These are phyloP conservation scores for Gila orcuttii DNA, from an alignment of 2,113 vertebrate genomes.

Conservation along the genomic window DNA sequence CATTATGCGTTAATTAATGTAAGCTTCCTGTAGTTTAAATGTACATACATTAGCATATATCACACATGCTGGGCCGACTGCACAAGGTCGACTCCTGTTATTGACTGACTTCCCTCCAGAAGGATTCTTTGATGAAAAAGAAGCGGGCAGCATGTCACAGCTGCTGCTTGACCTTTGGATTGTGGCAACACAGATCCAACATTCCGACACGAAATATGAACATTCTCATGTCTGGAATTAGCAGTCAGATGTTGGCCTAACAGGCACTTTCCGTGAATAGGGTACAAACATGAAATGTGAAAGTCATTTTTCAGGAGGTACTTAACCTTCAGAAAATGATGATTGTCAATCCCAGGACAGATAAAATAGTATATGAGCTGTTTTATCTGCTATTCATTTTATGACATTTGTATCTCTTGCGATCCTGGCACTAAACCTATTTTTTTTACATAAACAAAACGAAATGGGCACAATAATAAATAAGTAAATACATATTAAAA, in stretches of 20 bases:
- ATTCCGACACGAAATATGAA: constrained; percentile 29
- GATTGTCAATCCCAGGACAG: not conserved
- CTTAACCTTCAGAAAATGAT: not conserved
- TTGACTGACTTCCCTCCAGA: constrained; percentile 21
- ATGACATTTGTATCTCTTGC: not conserved
- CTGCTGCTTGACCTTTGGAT: constrained; percentile 35
- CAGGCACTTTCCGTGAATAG: not conserved
- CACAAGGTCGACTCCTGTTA: constrained; percentile 12
- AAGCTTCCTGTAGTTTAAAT: constrained; percentile 44
- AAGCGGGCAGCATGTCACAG: constrained; percentile 11
- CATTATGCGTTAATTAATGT: constrained; percentile 41
- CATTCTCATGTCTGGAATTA: constrained; percentile 25
- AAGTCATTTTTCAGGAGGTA: not conserved
- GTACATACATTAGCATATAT: constrained; percentile 48
- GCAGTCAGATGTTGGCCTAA: not conserved
- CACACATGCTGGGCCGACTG: constrained; percentile 27
- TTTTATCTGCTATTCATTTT: not conserved
- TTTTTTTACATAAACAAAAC: no score
- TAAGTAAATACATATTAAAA: not conserved
- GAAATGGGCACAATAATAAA: not conserved
- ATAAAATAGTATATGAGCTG: not conserved
- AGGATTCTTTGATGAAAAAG: constrained; percentile 19
- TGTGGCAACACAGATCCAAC: constrained; percentile 4
- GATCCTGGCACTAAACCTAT: not conserved
- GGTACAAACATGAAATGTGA: not conserved